Evolutionary conservation across 2,888 invertebrate genomes (phyloP).

Genomic region (Megastigmus dorsalis): DNA sequence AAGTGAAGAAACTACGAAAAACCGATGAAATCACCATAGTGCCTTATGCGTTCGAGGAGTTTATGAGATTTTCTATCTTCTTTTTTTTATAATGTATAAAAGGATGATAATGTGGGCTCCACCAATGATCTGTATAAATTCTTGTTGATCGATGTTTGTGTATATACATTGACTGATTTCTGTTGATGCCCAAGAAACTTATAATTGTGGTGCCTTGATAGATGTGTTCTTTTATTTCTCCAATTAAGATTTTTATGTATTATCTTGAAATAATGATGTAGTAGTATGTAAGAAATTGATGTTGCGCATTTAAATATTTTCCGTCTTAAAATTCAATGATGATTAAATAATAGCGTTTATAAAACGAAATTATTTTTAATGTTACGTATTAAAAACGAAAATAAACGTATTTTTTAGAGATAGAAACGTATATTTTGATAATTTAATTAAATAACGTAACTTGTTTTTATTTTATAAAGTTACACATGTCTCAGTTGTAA

Average conservation of each 20-base stretch:
- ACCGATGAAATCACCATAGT: neutral
- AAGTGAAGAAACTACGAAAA: neutral
- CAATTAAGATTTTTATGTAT: conserved; percentile 39
- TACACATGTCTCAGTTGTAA: conserved; percentile 18
- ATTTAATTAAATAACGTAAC: conserved; percentile 7
- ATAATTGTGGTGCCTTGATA: conserved; percentile 11
- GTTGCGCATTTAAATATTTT: conserved; percentile 18
- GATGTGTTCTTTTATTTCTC: conserved; percentile 4
- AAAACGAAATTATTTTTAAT: conserved; percentile 16
- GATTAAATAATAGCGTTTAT: neutral
- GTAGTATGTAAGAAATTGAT: conserved; percentile 22
- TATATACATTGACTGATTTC: conserved; percentile 52
- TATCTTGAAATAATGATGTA: conserved; percentile 21
- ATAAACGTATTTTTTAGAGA: conserved; percentile 15
- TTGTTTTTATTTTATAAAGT: conserved; percentile 16
- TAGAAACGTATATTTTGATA: conserved; percentile 22
- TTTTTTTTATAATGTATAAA: conserved; percentile 50
- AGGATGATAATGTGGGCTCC: conserved; percentile 18
- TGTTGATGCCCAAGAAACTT: neutral
- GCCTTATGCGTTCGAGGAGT: conserved; percentile 13
- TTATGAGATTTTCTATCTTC: neutral
- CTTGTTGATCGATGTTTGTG: conserved; percentile 53
- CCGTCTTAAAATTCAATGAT: neutral
- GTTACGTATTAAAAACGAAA: conserved; percentile 5
- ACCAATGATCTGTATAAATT: conserved; percentile 61